Base-by-base conservation (phyloP, 2,888 invertebrate species). In the Argyresthia albistria region DNA sequence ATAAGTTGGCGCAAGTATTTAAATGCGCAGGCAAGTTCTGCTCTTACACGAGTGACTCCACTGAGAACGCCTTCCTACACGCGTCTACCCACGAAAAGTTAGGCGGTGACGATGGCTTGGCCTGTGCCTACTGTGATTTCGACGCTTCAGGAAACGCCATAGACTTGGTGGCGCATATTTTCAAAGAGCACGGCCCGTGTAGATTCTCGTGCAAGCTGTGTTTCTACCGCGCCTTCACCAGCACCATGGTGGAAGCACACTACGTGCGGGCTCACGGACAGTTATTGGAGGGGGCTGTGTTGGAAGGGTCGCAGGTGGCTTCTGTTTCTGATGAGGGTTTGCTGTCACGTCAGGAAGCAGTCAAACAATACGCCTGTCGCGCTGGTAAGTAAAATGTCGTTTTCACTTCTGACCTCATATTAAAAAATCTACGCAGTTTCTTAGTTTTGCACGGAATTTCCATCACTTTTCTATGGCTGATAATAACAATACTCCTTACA, bases 171-270 rank as follows among this genome's bases (percentile, higher is more conserved):
- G 73, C 78, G 51, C 94, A 94, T 66, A 87, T 93, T 11, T 87
- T 90, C 50, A 86, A 89, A 35, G 80, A 80, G 39, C 94, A 94
- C 62, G 88, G 87, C 0, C 75, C 82, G 52, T 91, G 93, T 61
- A 78, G 83, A 35, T 93, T 76, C 61, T 90, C 90, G 36, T 94
- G 94, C 62, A 79, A 76, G 4, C 84, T 89, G 58, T 94, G 94
- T 64, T 90, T 93, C 62, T 94, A 93, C 68, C 80, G 93, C 50
- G 90, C 91, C 0, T 75, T 88, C 0, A 78, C 88, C 0, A 84
- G 88, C 49, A 89, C 90, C 53, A 89, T 91, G 49, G 91, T 93
- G 0, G 80, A 88, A 14, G 75, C 90, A 6, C 93, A 94, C 69
- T 88, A 90, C 46, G 59, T 66, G 11, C 66, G 76, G 12, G 64